phyloP scores from a whole-genome alignment of 92 coral and sea anemone genomes.

The Palythoa grandiflora region DNA sequence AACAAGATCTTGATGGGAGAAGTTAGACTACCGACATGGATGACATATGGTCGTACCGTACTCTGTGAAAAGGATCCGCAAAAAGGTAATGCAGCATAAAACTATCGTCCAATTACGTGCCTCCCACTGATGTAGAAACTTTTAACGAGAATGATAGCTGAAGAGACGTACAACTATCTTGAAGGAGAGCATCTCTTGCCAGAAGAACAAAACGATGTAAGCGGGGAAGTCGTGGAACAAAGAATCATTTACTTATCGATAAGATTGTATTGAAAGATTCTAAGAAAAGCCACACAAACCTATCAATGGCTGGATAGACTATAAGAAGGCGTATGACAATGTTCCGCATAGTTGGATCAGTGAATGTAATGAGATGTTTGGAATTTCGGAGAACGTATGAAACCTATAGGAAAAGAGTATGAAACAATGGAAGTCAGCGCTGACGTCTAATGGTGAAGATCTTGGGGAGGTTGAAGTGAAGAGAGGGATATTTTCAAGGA shows the following conservation, averaged over 20 bases:
- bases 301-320: conserved; percentile 33
- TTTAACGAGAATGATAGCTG: too few relatives aligned
- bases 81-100: conserved; percentile 23
- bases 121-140: not conserved
- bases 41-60: conserved; percentile 52
- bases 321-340: not conserved
- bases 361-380: conserved; percentile 29
- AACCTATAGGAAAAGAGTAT: not conserved
- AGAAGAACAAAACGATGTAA: too few relatives aligned
- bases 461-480: conserved; percentile 23
- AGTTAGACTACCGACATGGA: conserved; percentile 44
- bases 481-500: conserved; percentile 43
- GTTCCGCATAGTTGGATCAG: too few relatives aligned
- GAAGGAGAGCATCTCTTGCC: too few relatives aligned
- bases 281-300: not conserved
- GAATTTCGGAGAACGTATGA: not conserved
- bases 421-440: conserved; percentile 8
- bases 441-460: conserved; percentile 4
- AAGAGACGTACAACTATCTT: too few relatives aligned
- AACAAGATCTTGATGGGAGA: not conserved
- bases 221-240: too few relatives aligned
- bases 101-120: conserved; percentile 64
- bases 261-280: too few relatives aligned
- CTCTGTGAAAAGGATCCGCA: conserved; percentile 48
- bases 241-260: too few relatives aligned